phyloP scores from a whole-genome alignment of 2,113 vertebrate species.

The Corydoras sp. region DNA sequence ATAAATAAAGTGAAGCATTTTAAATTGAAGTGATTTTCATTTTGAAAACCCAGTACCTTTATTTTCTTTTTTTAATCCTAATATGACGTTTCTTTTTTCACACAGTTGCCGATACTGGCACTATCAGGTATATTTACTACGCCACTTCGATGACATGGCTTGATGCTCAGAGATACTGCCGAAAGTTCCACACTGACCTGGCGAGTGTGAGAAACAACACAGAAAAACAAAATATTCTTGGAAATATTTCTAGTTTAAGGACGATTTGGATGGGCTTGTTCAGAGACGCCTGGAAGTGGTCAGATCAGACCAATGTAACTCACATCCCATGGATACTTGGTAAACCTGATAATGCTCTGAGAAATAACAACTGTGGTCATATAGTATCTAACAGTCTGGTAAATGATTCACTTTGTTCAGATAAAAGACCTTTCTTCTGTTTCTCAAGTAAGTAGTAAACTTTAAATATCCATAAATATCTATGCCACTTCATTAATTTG shows the following conservation, averaged over 20 bases:
- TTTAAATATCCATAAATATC: not conserved
- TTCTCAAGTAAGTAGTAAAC: not conserved
- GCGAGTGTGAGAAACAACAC: not conserved
- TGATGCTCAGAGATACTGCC: conserved; percentile 10
- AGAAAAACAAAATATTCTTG: not conserved
- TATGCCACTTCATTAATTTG: not conserved
- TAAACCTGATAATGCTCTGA: not conserved
- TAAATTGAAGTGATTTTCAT: not conserved
- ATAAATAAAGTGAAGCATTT: too few species aligned
- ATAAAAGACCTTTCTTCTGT: conserved; percentile 8
- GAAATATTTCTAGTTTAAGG: not conserved
- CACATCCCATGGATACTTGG: not conserved
- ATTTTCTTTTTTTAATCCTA: not conserved
- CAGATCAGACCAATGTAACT: conserved; percentile 6
- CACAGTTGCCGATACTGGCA: not conserved
- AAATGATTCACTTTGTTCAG: not conserved
- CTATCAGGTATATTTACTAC: not conserved
- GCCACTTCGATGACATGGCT: not conserved
- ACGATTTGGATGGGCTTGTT: conserved; percentile 14
- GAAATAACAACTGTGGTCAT: not conserved
- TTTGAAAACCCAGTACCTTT: not conserved
- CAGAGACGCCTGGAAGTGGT: conserved; percentile 28
- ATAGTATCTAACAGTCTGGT: not conserved
- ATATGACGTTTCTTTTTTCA: not conserved
- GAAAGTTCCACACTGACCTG: conserved; percentile 16